Conservation (phyloP, 2,888 invertebrate genomes). For the Scaptomyza cyrtandrae region DNA sequence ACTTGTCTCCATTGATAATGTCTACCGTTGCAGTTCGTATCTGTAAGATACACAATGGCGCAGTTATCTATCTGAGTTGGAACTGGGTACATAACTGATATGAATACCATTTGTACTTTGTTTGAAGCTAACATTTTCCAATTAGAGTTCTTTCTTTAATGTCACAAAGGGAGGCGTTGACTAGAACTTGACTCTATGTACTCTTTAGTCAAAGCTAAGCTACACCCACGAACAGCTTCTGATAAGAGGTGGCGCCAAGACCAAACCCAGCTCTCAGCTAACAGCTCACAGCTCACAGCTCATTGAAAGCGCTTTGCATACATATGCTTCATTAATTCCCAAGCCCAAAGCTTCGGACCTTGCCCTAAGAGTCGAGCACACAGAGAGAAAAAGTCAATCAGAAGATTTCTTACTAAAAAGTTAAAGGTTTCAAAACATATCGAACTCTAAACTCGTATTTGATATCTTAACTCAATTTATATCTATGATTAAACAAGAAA, state of each 20-base stretch:
- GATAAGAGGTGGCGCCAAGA: conserved; percentile 58
- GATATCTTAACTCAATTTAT: no score
- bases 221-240: conserved; percentile 23
- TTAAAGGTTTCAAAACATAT: background rate
- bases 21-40: conserved; percentile 33
- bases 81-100: conserved; percentile 38
- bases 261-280: conserved; percentile 5
- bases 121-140: conserved; percentile 68
- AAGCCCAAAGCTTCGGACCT: conserved; percentile 11
- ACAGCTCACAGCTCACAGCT: conserved; percentile 2
- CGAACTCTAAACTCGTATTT: no score
- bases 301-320: conserved; percentile 25
- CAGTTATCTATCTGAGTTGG: conserved; percentile 52
- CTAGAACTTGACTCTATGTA: conserved; percentile 8
- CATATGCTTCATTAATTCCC: conserved; percentile 31
- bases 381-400: conserved; percentile 4
- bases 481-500: no score
- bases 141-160: conserved; percentile 70
- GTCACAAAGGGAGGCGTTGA: conserved; percentile 28
- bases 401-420: background rate
- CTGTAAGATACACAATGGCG: conserved; percentile 58
- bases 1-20: conserved; percentile 67
- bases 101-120: conserved; percentile 23
- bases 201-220: background rate
- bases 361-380: background rate